Evolutionary conservation across 2,888 invertebrate genomes (phyloP).

Genomic region (Eledona agricola): DNA sequence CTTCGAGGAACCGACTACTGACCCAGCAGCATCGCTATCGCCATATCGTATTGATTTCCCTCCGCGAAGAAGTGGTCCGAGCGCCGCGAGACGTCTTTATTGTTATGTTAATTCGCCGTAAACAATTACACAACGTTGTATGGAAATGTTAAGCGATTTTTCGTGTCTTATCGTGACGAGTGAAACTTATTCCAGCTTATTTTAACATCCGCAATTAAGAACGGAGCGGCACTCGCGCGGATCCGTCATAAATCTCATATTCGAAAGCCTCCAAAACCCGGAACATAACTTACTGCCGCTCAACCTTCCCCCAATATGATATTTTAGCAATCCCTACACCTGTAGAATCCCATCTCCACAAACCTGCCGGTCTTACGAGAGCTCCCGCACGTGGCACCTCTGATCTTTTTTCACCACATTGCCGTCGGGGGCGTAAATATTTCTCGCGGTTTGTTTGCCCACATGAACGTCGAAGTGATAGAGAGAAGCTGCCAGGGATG

Average conservation of each 20-base stretch:
- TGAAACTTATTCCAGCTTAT: constrained; percentile 20
- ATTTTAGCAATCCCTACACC: constrained; percentile 60
- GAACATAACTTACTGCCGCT: constrained; percentile 59
- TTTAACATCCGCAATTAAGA: constrained; percentile 29
- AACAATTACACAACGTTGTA: constrained; percentile 34
- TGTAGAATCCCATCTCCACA: constrained; percentile 56
- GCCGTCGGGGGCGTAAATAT: background rate
- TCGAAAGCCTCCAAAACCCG: constrained; percentile 56
- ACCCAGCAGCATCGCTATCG: too few species aligned
- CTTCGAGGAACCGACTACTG: constrained; percentile 39
- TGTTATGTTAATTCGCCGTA: constrained; percentile 33
- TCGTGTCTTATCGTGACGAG: constrained; percentile 39
- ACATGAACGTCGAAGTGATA: constrained; percentile 47
- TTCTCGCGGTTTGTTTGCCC: constrained; percentile 9
- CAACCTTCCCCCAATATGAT: constrained; percentile 59
- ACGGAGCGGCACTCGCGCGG: constrained; percentile 1
- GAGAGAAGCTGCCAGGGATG: constrained; percentile 58
- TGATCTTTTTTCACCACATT: constrained; percentile 20
- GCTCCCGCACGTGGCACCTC: constrained; percentile 20
- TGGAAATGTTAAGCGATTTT: constrained; percentile 38
- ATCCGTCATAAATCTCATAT: constrained; percentile 51
- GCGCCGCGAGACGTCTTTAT: constrained; percentile 10
- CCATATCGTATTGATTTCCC: constrained; percentile 17
- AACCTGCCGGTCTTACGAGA: constrained; percentile 16
- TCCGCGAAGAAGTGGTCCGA: background rate